Evolutionary conservation across 2,797 vertebrate species (phyloP), one percentile per base, ranked within the genome.

Genomic region (Hybognathus amarus): DNA sequence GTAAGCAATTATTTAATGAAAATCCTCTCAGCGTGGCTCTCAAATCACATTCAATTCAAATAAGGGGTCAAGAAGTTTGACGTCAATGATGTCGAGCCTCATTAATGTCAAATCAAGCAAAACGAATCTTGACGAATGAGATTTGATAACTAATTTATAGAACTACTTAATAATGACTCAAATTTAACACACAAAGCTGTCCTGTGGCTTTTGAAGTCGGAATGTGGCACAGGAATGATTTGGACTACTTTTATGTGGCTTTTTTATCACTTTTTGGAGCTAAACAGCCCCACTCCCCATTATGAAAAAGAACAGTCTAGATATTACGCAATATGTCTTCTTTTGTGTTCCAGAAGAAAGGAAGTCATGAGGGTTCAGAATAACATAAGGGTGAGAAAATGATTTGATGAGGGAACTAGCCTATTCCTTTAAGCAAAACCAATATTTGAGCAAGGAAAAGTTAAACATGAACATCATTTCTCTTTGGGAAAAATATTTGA

Each of bases 391-490:
- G 38, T 45, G 42, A 66, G 61, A 50, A 66, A 50, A 22, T 5
- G 6, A 63, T 61, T n/a, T n/a, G n/a, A n/a, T 17, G 1, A 18
- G 52, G 15, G 38, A 61, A 42, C 56, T n/a, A 24, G n/a, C 4
- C n/a, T 42, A 11, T 71, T 61, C 27, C n/a, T 80, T 42, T 45
- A 47, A 80, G 66, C n/a, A 40, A 70, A 80, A 45, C n/a, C 38
- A 47, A 71, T 36, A 61, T n/a, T 61, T 36, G 6, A 59, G 24
- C 45, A 80, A 30, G 54, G 20, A 64, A 12, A 81, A 74, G 22
- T 59, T 50, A 15, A 73, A 61, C 7, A 71, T 24, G 36, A 27
- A 45, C n/a, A 71, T 47, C 0, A 71, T 47, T 71, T 80, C 38
- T 45, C 38, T 17, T 27, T 42, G 24, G 8, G 17, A 80, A 33